Conservation (phyloP, 2,797 vertebrate species). For the Morus bassanus region DNA sequence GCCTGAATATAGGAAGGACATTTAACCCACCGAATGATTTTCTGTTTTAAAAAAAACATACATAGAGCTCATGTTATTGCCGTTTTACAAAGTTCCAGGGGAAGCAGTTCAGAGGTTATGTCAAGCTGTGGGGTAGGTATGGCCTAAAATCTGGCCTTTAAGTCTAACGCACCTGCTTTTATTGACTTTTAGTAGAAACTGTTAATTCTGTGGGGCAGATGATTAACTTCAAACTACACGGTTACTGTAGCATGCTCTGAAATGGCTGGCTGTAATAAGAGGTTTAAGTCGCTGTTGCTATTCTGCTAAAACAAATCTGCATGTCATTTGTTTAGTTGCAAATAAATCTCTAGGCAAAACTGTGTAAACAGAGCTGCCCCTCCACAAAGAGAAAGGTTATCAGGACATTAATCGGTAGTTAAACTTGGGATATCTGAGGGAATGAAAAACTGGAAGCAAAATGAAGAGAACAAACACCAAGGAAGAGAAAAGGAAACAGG, state of each 20-base stretch:
- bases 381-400: not conserved
- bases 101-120: not conserved
- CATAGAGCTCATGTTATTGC: not conserved
- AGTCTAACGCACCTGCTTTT: not conserved
- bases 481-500: not conserved
- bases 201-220: not conserved
- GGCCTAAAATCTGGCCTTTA: not conserved
- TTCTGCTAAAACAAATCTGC: conserved; percentile 10
- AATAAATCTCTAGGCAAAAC: conserved; percentile 22
- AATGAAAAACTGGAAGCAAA: not conserved
- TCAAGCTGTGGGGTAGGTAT: not conserved
- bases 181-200: not conserved
- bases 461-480: not conserved
- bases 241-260: not conserved
- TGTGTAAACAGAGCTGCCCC: not conserved
- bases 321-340: conserved; percentile 35
- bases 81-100: not conserved
- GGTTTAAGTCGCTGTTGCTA: not conserved
- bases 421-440: not conserved
- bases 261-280: not conserved
- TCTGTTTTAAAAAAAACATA: not conserved
- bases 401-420: not conserved
- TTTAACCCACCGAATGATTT: not conserved
- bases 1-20: not conserved
- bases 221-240: conserved; percentile 4